phyloP scores from a whole-genome alignment of 2,113 vertebrate species.

The Hipposideros armiger region DNA sequence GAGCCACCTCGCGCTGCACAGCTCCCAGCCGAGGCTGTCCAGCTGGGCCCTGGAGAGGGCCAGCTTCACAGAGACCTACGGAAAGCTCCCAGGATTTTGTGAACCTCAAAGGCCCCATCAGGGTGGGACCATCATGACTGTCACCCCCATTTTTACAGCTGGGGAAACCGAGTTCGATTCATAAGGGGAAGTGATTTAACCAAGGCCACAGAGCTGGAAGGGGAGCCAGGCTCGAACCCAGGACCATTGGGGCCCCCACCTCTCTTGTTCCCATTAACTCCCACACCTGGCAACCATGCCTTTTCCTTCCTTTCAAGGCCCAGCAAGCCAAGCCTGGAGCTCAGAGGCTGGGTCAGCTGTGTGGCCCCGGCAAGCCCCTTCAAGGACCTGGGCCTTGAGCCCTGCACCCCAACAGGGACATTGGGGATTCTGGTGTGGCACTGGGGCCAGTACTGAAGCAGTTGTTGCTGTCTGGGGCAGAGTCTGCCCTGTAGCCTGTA shows the following conservation, averaged over 20 bases:
- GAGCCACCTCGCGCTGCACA: neutral
- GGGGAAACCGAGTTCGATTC: neutral
- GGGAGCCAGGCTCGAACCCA: neutral
- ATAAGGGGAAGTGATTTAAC: rapidly evolving
- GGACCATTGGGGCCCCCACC: rapidly evolving
- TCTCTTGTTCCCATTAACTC: neutral
- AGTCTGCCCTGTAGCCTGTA: neutral
- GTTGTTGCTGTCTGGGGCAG: neutral
- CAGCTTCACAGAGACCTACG: neutral
- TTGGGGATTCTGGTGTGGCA: neutral
- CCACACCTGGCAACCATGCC: neutral
- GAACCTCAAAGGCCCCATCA: neutral
- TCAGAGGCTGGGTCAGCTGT: rapidly evolving
- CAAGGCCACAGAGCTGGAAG: neutral
- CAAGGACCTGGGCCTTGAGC: neutral
- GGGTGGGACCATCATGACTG: rapidly evolving
- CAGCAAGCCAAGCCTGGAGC: neutral
- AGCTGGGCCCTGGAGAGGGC: neutral
- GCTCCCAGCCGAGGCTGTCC: neutral
- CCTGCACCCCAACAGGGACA: neutral
- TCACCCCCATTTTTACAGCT: neutral
- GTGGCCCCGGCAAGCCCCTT: neutral
- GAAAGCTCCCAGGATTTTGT: rapidly evolving
- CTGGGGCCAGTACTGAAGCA: neutral
- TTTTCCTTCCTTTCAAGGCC: neutral